Percentiles rank a stretch among this genome's conserved stretches.
Evolutionary conservation across 2,797 vertebrate species (phyloP).

Genomic region (Menidia menidia): DNA sequence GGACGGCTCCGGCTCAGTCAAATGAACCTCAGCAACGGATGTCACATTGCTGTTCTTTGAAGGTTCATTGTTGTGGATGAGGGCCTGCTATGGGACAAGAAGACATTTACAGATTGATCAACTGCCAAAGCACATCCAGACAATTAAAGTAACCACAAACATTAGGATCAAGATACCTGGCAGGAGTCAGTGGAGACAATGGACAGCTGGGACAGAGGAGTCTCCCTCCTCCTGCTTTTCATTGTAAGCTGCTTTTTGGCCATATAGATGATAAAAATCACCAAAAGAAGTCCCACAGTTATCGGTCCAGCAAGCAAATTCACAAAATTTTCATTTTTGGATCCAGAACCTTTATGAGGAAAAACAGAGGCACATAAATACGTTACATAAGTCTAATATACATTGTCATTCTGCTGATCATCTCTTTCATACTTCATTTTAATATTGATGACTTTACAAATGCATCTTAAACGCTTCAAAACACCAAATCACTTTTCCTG

Average conservation of each 20-base stretch:
- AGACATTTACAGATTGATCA: background rate
- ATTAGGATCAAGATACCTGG: constrained; percentile 44
- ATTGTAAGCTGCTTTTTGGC: constrained; percentile 45
- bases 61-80: constrained; percentile 21
- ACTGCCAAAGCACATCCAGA: background rate
- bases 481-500: too few relatives aligned
- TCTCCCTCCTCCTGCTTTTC: constrained; percentile 22
- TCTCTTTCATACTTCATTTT: too few relatives aligned
- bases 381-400: too few relatives aligned
- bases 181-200: constrained; percentile 13
- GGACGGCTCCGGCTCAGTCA: constrained; percentile 26
- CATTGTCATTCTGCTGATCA: too few relatives aligned
- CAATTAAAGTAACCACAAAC: background rate
- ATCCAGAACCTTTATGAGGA: background rate
- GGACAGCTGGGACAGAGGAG: accelerated
- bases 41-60: background rate
- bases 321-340: accelerated
- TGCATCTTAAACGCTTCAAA: too few relatives aligned
- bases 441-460: too few relatives aligned
- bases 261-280: constrained; percentile 33
- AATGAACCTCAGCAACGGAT: background rate
- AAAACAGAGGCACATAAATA: background rate
- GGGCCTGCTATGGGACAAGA: constrained; percentile 30
- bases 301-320: constrained; percentile 1
- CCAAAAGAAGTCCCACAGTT: background rate